Conservation (phyloP, 1,140 invertebrate genomes). For the Drosophila elegans region DNA sequence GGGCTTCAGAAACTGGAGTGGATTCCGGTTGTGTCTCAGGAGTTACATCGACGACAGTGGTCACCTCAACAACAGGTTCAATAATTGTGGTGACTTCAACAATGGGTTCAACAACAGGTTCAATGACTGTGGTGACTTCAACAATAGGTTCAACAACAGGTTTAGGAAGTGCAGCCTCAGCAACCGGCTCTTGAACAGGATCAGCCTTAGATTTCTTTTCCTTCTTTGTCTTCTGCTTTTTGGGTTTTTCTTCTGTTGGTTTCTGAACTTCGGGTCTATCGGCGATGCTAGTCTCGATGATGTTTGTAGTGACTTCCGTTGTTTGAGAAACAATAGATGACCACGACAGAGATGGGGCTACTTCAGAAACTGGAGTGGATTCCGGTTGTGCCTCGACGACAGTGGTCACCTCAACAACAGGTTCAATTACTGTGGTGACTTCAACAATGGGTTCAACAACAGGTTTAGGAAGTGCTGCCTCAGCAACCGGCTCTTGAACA, state of each 20-base stretch:
- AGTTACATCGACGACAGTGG: background rate
- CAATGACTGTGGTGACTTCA: background rate
- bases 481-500: background rate
- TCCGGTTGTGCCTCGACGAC: background rate
- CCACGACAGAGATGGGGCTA: background rate
- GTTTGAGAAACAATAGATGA: conserved; percentile 3
- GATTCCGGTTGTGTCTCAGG: background rate
- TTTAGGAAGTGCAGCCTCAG: background rate
- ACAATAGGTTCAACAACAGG: conserved; percentile 1
- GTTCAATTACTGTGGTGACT: background rate
- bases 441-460: conserved; percentile 1
- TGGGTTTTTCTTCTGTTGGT: conserved; percentile 2
- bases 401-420: background rate
- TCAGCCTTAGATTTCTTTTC: conserved; percentile 28
- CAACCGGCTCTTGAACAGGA: background rate
- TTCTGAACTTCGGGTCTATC: background rate
- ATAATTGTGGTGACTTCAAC: too few relatives aligned
- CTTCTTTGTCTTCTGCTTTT: conserved; percentile 23
- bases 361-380: background rate
- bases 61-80: background rate
- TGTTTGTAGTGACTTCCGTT: background rate
- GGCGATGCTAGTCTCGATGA: background rate
- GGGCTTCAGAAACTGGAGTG: background rate
- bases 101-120: conserved; percentile 1
- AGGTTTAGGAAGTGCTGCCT: background rate